Base-by-base conservation (phyloP, 2,888 invertebrate species). In the Chymomyza fuscimana region DNA sequence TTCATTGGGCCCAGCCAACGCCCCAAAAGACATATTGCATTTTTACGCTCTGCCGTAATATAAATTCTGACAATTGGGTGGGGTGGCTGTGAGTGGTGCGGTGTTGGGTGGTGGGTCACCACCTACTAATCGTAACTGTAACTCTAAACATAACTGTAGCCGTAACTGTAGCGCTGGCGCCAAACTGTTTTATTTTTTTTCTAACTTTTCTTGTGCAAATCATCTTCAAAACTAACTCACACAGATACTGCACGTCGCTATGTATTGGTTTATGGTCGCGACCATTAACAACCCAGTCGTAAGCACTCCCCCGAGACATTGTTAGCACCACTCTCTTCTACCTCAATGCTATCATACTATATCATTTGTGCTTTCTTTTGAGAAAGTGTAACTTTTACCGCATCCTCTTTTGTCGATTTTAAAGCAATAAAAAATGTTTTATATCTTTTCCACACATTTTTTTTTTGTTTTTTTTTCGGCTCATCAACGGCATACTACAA, bases 391-490 rank as follows among this genome's bases (percentile, higher is more conserved):
- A 84, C 83, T 84, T 84, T 84, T 84, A 87, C 83, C 77, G 40
- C 40, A 10, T 46, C 15, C 15, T 61, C 36, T 15, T 61, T 46
- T 52, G 77, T 75, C 76, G 87, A 82, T 88, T 86, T 86, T 88
- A 87, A 85, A 84, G 85, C 80, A 70, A 87, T 84, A 87, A 86
- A 88, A 88, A 86, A 88, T 86, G 88, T 88, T 86, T 86, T 88
- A 86, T 86, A 88, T 76, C 70, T 68, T 50, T 73, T 73, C 63
- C 76, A 73, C 72, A 76, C 70, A 78, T 79, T 25, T 32, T 32
- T 9, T 67, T 75, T 76, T 76, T 25, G 63, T 79, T 25, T 32
- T 32, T 9, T 67, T 75, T 76, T 76, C 25, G 63, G 40, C 40
- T 46, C 40, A 40, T 40, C 40, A 40, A 40, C 40, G 15, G 52